A percentile compares a stretch with the other conserved stretches of the same genome.
These are phyloP conservation scores for Synergus itoensis DNA, from an alignment of 2,888 invertebrate genomes.

Conservation along the genomic window DNA sequence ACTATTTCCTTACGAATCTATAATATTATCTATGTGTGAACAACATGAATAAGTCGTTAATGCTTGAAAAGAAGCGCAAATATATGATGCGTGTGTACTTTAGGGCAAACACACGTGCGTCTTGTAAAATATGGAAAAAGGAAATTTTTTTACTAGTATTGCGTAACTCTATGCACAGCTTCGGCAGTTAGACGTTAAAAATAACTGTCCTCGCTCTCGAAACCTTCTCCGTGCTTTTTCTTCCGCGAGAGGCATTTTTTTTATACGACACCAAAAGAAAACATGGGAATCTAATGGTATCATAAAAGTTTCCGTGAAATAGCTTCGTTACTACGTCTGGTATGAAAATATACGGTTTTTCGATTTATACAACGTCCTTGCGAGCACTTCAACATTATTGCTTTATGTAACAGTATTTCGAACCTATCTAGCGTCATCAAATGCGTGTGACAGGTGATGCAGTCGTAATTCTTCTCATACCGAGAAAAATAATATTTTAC, in stretches of 20 bases:
- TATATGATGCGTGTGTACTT: neutral
- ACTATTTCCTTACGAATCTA: neutral
- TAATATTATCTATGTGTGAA: slow-evolving; percentile 10
- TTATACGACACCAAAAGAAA: slow-evolving; percentile 26
- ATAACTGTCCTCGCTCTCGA: slow-evolving; percentile 24
- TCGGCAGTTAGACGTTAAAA: slow-evolving; percentile 30
- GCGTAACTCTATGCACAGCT: slow-evolving; percentile 29
- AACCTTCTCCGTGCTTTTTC: neutral
- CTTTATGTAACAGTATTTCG: slow-evolving; percentile 14
- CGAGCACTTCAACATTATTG: neutral
- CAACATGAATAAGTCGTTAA: neutral
- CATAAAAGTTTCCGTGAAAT: neutral
- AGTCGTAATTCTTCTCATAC: neutral
- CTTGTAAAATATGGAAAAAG: neutral
- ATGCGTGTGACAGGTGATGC: neutral
- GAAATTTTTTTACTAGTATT: slow-evolving; percentile 21
- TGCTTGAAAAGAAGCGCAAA: neutral
- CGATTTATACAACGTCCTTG: neutral
- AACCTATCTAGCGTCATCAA: neutral
- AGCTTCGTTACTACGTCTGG: neutral
- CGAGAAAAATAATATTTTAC: neutral
- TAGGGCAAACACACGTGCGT: neutral
- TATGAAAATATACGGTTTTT: slow-evolving; percentile 9
- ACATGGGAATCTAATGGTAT: slow-evolving; percentile 27
- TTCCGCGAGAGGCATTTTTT: slow-evolving; percentile 20